Conservation (phyloP, 2,113 vertebrate species). For the Laticauda colubrina region DNA sequence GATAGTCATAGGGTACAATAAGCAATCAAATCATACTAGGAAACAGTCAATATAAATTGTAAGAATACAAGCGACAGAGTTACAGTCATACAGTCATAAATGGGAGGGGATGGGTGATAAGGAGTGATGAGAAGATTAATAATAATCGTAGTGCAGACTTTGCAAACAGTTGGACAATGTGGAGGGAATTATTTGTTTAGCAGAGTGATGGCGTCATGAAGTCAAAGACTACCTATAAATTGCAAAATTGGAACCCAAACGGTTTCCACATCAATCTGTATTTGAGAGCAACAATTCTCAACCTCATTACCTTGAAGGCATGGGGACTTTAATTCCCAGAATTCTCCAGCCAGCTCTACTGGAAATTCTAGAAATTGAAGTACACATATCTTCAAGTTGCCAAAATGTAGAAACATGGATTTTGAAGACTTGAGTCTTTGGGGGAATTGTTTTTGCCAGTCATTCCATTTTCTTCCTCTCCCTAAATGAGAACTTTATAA, state of each 20-base stretch:
- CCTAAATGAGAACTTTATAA: neutral
- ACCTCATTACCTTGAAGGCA: neutral
- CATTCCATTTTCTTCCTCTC: neutral
- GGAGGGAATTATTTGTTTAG: too few species aligned
- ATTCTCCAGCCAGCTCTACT: neutral
- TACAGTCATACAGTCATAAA: too few species aligned
- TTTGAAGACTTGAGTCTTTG: neutral
- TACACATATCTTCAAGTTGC: neutral
- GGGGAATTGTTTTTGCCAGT: constrained; percentile 41
- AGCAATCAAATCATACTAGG: too few species aligned
- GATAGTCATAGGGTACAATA: too few species aligned
- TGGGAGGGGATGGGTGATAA: too few species aligned
- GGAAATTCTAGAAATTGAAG: neutral
- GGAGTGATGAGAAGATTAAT: too few species aligned
- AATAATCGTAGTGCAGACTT: too few species aligned
- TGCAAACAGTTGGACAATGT: too few species aligned
- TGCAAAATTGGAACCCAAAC: neutral
- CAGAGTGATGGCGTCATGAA: neutral
- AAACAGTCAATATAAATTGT: too few species aligned
- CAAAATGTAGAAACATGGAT: neutral
- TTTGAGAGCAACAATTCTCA: too few species aligned
- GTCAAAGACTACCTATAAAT: neutral
- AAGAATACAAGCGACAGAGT: too few species aligned
- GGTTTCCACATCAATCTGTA: neutral
- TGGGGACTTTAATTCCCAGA: neutral